Base-by-base conservation (phyloP, 2,888 invertebrate species). In the Lasioglossum morio region DNA sequence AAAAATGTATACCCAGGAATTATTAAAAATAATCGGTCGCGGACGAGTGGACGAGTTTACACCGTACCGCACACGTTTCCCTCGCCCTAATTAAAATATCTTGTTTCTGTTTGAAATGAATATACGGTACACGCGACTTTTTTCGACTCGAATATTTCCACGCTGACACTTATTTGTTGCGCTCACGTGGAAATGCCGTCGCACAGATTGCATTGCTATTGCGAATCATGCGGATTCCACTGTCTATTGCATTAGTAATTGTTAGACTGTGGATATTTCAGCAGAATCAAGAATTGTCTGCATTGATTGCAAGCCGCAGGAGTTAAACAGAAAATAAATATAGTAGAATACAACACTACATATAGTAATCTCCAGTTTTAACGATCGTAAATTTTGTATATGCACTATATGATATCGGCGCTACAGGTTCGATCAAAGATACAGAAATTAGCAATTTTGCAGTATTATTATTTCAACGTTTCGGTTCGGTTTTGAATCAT, bases 1-100 rank as follows among this genome's bases (percentile, higher is more conserved):
- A 57, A 73, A 78, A 46, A 72, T 73, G 78, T 46, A 40, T 43
- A n/a, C 5, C 8, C 23, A 1, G 1, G 34, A 63, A 73, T 82
- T 73, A 82, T 78, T 82, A 78, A 82, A 78, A 78, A 69, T 82
- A 73, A 82, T 82, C 53, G 73, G 53, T 48, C 73, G 43, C 53
- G 34, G 66, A 34, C 34, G 66, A 37, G 19, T 16, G 23, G 27
- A 27, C 70, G 27, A n/a, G 53, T 72, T 72, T 77, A 57, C 40
- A 37, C 34, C 23, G 48, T 27, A 2, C 63, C 19, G 60, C 46
- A n/a, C 70, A 30, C 70, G 40, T 78, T 57, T 72, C 70, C 23
- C 3, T 23, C 74, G 37, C 8, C 78, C 53, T 43, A 72, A 73
- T 78, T 79, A 73, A 73, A 79, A 53, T 73, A 73, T 73, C 34